Evolutionary conservation across 2,888 invertebrate species (phyloP).

Genomic region (Oeneis ivallda): DNA sequence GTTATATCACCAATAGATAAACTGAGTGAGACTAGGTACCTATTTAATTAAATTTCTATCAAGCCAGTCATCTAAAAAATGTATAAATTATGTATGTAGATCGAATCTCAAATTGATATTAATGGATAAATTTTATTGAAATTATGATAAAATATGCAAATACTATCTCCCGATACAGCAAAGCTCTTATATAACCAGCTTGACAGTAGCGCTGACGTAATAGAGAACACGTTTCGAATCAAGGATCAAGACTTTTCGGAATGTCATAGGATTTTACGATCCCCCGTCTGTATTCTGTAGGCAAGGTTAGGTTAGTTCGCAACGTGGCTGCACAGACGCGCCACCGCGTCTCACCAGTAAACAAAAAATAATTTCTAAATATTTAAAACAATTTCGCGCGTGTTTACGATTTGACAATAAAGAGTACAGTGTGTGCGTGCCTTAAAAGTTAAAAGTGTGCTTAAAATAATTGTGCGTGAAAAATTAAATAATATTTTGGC

Average conservation of each 20-base stretch:
- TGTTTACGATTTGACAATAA: not conserved
- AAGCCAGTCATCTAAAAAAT: too few species aligned
- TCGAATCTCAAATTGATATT: constrained; percentile 5
- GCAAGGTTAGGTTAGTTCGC: constrained; percentile 78
- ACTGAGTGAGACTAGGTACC: too few species aligned
- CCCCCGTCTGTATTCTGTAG: constrained; percentile 63
- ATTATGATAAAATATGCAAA: constrained; percentile 11
- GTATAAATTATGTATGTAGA: not conserved
- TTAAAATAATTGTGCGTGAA: not conserved
- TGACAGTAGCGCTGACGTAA: constrained; percentile 20
- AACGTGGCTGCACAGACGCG: constrained; percentile 74
- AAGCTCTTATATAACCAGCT: constrained; percentile 4
- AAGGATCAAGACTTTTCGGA: constrained; percentile 64
- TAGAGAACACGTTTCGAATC: constrained; percentile 43
- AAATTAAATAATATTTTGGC: constrained; percentile 7
- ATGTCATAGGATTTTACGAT: constrained; percentile 55
- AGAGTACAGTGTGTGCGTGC: constrained; percentile 10
- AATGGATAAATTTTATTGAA: constrained; percentile 5
- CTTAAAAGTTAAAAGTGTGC: constrained; percentile 4
- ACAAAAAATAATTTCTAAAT: constrained; percentile 40
- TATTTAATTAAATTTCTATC: too few species aligned
- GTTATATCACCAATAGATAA: too few species aligned
- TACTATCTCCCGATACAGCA: constrained; percentile 14
- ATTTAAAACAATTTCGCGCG: not conserved
- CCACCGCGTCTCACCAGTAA: constrained; percentile 50